phyloP scores from a whole-genome alignment of 1,140 invertebrate genomes.

The Diorhabda carinulata region DNA sequence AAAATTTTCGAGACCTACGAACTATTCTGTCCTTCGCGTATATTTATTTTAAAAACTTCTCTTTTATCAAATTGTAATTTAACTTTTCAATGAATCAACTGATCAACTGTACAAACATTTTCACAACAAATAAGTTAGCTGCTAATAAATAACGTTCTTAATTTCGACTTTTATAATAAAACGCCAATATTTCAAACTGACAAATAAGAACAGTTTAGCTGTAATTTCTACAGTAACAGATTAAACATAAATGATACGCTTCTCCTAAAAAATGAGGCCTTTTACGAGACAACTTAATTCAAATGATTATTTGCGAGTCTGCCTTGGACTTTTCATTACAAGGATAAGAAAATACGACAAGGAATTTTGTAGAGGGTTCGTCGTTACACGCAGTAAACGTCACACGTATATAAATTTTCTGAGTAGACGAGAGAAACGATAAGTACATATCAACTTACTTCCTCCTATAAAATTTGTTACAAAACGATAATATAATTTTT shows the following conservation, averaged over 20 bases:
- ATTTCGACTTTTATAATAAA: constrained; percentile 9
- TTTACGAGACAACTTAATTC: constrained; percentile 21
- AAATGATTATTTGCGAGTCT: constrained; percentile 11
- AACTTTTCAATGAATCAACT: too few species aligned
- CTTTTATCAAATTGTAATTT: too few species aligned
- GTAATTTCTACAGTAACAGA: constrained; percentile 16
- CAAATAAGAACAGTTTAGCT: constrained; percentile 14
- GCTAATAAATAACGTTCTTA: too few species aligned
- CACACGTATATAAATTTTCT: neutral
- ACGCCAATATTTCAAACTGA: constrained; percentile 14
- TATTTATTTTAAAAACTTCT: too few species aligned
- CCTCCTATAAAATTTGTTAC: too few species aligned
- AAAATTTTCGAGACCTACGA: too few species aligned
- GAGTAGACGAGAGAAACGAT: neutral
- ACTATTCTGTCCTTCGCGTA: too few species aligned
- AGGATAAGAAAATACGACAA: constrained; percentile 8
- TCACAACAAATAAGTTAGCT: too few species aligned
- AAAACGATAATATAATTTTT: too few species aligned
- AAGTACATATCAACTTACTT: neutral
- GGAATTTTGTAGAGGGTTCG: neutral
- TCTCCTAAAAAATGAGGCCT: constrained; percentile 12
- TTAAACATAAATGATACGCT: constrained; percentile 17
- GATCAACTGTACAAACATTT: too few species aligned
- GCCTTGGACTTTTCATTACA: constrained; percentile 12
- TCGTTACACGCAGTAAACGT: neutral